These are phyloP conservation scores for Rhizomys pruinosus DNA, from an alignment of 2,113 vertebrate genomes.

Conservation along the genomic window DNA sequence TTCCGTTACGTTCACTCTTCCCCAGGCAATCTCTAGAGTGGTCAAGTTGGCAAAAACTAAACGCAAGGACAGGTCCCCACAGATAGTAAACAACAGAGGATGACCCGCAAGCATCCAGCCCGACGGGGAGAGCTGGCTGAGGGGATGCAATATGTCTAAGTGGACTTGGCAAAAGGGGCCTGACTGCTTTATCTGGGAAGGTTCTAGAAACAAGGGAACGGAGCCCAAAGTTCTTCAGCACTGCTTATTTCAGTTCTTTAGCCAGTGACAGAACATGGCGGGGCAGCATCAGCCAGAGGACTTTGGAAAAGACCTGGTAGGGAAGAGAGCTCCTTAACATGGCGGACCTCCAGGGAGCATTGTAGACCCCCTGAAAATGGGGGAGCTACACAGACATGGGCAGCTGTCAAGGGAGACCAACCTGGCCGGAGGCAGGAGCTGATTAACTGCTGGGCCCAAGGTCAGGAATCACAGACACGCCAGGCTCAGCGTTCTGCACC, in stretches of 20 bases:
- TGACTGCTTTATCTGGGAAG: background rate
- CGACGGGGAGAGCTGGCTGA: background rate
- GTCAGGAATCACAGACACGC: background rate
- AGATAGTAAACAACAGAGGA: background rate
- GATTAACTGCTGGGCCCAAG: background rate
- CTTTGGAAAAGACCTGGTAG: background rate
- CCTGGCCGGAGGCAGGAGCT: no score
- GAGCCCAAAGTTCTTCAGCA: no score
- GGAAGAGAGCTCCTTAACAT: accelerated
- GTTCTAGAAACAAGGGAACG: background rate
- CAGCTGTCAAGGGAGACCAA: background rate
- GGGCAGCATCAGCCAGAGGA: background rate
- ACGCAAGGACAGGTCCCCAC: no score
- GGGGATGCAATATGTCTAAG: no score
- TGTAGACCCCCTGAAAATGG: background rate
- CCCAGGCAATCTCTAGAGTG: no score
- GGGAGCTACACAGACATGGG: background rate
- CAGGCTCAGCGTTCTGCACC: no score
- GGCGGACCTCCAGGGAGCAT: background rate
- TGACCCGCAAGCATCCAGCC: background rate
- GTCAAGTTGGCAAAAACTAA: no score
- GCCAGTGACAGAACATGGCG: accelerated
- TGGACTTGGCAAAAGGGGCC: background rate
- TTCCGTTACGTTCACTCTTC: no score
- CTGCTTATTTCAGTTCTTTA: background rate